Conservation (phyloP, 2,888 invertebrate species). For the Spodoptera picta region DNA sequence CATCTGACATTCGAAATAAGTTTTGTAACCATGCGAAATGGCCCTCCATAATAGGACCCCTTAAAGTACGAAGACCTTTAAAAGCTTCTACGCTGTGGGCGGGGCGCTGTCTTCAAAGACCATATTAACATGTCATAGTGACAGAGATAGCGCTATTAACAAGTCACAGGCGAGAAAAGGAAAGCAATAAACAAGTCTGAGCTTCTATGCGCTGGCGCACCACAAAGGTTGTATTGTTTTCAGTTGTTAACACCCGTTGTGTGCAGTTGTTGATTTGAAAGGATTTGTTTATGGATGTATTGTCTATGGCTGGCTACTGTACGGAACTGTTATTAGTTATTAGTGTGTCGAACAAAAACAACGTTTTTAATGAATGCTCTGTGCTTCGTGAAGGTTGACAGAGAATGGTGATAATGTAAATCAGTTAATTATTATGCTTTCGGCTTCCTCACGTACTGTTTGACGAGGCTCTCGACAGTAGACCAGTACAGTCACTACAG, state of each 20-base stretch:
- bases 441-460: no score
- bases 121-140: conserved; percentile 80
- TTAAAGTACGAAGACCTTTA: conserved; percentile 50
- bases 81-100: conserved; percentile 64
- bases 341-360: conserved; percentile 32
- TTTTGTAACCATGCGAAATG: conserved; percentile 48
- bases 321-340: conserved; percentile 30
- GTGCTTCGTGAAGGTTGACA: not conserved
- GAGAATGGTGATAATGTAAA: no score
- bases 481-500: no score
- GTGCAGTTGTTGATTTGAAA: conserved; percentile 67
- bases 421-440: no score
- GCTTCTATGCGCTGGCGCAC: conserved; percentile 70
- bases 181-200: conserved; percentile 57
- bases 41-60: conserved; percentile 52
- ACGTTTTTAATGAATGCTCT: conserved; percentile 13
- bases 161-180: conserved; percentile 54
- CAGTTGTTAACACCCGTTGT: conserved; percentile 71
- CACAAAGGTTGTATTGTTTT: conserved; percentile 74
- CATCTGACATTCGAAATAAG: conserved; percentile 48
- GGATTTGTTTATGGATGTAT: conserved; percentile 63
- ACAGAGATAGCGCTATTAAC: conserved; percentile 63
- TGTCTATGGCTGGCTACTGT: conserved; percentile 64
- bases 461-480: no score
- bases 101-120: conserved; percentile 65